Conservation (phyloP, 2,888 invertebrate genomes). For the Diplolepis rosae region DNA sequence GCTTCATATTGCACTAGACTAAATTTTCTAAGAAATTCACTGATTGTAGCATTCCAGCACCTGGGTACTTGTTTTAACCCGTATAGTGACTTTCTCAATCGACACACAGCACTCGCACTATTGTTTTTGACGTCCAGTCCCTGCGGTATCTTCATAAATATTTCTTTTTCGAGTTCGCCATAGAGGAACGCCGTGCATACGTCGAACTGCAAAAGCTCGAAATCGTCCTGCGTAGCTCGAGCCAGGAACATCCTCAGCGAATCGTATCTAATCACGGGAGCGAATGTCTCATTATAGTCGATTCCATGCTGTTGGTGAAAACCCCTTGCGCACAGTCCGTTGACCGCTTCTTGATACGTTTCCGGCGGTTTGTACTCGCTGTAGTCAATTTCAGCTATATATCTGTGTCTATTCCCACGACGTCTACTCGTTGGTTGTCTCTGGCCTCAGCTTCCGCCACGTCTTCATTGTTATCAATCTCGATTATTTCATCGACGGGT, state of each 20-base stretch:
- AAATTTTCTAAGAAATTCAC: too few species aligned
- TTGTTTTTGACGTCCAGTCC: too few species aligned
- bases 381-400: conserved; percentile 26
- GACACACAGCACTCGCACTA: too few species aligned
- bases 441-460: too few species aligned
- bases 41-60: too few species aligned
- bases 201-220: conserved; percentile 34
- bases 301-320: conserved; percentile 30
- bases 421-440: too few species aligned
- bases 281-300: conserved; percentile 36
- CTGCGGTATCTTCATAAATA: too few species aligned
- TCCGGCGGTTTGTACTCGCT: conserved; percentile 21
- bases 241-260: conserved; percentile 34
- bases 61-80: too few species aligned
- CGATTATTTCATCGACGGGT: too few species aligned
- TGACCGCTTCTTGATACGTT: conserved; percentile 36
- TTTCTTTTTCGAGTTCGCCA: conserved; percentile 21
- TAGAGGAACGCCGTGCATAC: conserved; percentile 34
- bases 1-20: background rate
- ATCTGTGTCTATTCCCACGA: too few species aligned
- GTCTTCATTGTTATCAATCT: too few species aligned
- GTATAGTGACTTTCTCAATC: too few species aligned
- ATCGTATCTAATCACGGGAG: conserved; percentile 35
- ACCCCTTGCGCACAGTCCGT: conserved; percentile 33
- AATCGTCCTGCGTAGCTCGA: conserved; percentile 13